These are phyloP conservation scores for Acholoe squamosa DNA, from an alignment of 2,888 invertebrate species.

Conservation along the genomic window DNA sequence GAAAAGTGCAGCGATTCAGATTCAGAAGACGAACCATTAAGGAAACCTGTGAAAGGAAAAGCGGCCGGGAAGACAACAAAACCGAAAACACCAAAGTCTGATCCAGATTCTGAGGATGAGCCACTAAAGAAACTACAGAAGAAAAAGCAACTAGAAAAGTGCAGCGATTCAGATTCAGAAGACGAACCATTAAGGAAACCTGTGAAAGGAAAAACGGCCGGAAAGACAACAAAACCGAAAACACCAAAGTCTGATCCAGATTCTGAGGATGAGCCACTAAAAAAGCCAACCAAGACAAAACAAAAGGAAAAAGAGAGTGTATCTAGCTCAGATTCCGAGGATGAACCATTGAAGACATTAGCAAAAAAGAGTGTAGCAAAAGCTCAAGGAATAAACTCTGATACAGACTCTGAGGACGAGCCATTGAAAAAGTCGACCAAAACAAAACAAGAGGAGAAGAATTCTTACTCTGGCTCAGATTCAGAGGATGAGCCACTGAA, in stretches of 20 bases:
- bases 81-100: neutral
- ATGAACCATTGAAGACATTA: constrained; percentile 5
- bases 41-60: neutral
- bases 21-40: constrained; percentile 2
- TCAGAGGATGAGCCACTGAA: neutral
- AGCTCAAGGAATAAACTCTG: neutral
- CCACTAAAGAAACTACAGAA: neutral
- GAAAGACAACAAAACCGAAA: neutral
- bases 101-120: neutral
- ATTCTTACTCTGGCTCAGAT: neutral
- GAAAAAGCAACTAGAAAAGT: neutral
- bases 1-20: neutral
- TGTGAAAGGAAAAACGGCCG: neutral
- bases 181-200: constrained; percentile 3
- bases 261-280: neutral
- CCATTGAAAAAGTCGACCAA: neutral
- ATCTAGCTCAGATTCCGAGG: neutral
- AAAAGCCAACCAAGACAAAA: neutral
- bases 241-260: neutral
- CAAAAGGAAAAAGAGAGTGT: neutral
- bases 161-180: neutral
- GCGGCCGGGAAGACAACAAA: neutral
- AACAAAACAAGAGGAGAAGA: neutral
- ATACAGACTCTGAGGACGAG: neutral
- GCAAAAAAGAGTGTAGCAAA: neutral